A percentile compares a stretch with the other conserved stretches of the same genome.
phyloP scores from a whole-genome alignment of 1,140 invertebrate genomes.

The Drosophila insularis region DNA sequence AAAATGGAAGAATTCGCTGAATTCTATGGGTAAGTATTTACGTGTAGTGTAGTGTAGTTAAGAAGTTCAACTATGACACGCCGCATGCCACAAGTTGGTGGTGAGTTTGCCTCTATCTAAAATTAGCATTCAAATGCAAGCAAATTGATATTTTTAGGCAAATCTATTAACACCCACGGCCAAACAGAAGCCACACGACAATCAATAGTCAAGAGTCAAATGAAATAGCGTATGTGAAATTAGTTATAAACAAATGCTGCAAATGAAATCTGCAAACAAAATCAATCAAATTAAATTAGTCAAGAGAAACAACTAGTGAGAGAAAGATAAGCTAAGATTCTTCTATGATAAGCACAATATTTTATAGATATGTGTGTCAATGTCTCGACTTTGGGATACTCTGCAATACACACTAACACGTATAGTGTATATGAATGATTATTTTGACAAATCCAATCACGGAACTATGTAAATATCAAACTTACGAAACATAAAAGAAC shows the following conservation, averaged over 20 bases:
- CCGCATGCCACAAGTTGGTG: conserved; percentile 41
- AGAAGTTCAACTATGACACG: conserved; percentile 19
- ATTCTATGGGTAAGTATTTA: conserved; percentile 44
- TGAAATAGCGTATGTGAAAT: conserved; percentile 25
- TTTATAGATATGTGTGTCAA: background rate
- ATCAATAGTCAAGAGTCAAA: background rate
- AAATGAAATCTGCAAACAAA: conserved; percentile 52
- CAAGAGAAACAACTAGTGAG: background rate
- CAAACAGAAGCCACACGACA: conserved; percentile 33
- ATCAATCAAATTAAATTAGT: conserved; percentile 37
- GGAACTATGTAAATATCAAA: too few species aligned
- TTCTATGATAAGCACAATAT: background rate
- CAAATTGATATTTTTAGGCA: conserved; percentile 56
- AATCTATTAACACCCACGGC: conserved; percentile 50
- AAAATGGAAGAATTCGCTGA: conserved; percentile 55
- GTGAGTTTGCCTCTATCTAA: conserved; percentile 29
- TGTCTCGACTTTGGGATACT: too few species aligned
- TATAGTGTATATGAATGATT: too few species aligned
- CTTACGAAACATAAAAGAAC: too few species aligned
- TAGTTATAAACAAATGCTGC: conserved; percentile 46
- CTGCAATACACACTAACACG: too few species aligned
- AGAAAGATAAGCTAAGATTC: background rate
- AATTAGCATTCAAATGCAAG: conserved; percentile 61
- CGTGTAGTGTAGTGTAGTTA: background rate
- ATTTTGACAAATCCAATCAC: too few species aligned